Conservation (phyloP, 2,113 vertebrate genomes). For the Ammodytes dubius region DNA sequence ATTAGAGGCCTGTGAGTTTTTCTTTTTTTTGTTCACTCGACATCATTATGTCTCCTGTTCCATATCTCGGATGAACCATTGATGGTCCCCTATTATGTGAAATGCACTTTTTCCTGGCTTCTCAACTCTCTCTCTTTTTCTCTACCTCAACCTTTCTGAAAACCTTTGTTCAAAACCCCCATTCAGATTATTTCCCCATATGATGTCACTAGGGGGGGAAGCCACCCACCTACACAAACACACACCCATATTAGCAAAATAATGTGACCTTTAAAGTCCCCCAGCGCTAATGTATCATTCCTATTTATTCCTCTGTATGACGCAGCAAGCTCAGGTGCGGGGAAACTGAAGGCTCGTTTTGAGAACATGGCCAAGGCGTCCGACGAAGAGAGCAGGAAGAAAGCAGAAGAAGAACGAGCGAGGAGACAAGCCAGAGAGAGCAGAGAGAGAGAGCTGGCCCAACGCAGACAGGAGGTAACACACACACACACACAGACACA, state of each 20-base stretch:
- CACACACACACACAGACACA: not conserved
- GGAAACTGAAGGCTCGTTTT: conserved; percentile 90
- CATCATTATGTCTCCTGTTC: not conserved
- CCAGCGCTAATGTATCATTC: not conserved
- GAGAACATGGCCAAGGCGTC: conserved; percentile 90
- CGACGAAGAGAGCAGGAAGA: conserved; percentile 86
- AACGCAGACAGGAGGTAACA: conserved; percentile 71
- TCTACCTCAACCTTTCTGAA: no score
- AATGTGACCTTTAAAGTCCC: not conserved
- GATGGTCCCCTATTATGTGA: no score
- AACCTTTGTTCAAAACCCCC: no score
- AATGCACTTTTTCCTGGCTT: no score
- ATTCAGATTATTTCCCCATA: no score
- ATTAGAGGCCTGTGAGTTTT: conserved; percentile 89
- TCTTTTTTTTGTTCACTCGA: not conserved
- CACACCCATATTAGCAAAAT: no score
- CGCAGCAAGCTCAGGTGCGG: conserved; percentile 82
- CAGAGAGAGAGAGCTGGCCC: conserved; percentile 79
- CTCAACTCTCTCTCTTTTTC: no score
- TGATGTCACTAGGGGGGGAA: no score
- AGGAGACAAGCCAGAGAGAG: conserved; percentile 84
- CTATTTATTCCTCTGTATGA: not conserved
- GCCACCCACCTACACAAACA: no score
- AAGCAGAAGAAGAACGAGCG: conserved; percentile 83
- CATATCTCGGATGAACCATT: not conserved